These are phyloP conservation scores for Drosophila santomea DNA, from an alignment of 1,140 invertebrate genomes.

Conservation along the genomic window DNA sequence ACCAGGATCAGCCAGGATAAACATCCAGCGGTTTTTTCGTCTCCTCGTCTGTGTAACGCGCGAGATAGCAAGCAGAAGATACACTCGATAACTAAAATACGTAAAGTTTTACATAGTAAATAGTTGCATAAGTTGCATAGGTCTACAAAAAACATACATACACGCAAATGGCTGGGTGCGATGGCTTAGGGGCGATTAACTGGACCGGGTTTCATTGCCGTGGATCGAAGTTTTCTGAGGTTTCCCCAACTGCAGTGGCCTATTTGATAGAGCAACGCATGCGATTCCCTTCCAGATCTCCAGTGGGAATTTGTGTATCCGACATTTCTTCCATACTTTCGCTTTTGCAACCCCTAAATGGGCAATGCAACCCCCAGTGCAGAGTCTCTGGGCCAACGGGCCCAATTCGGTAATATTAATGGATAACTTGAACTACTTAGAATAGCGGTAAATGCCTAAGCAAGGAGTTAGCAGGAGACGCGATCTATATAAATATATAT, in stretches of 20 bases:
- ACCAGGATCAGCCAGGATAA: slow-evolving; percentile 43
- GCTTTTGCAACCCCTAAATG: slow-evolving; percentile 23
- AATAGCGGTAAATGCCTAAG: slow-evolving; percentile 70
- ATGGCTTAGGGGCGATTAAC: slow-evolving; percentile 13
- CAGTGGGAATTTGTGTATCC: slow-evolving; percentile 27
- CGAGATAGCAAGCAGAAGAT: slow-evolving; percentile 56
- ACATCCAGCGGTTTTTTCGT: slow-evolving; percentile 65
- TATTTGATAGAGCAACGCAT: slow-evolving; percentile 52
- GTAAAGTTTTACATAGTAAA: slow-evolving; percentile 84
- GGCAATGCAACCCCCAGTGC: slow-evolving; percentile 28
- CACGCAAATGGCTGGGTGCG: slow-evolving; percentile 32
- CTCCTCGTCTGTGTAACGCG: slow-evolving; percentile 48
- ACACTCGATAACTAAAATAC: slow-evolving; percentile 83
- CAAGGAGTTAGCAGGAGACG: slow-evolving; percentile 41
- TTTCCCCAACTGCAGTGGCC: slow-evolving; percentile 15
- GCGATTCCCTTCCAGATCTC: slow-evolving; percentile 17
- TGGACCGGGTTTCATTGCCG: slow-evolving; percentile 9
- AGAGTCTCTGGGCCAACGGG: slow-evolving; percentile 23
- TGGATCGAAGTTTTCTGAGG: slow-evolving; percentile 26
- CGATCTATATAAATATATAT: slow-evolving; percentile 33
- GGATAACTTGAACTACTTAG: slow-evolving; percentile 66
- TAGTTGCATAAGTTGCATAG: slow-evolving; percentile 76
- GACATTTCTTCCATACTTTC: slow-evolving; percentile 18
- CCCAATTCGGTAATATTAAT: slow-evolving; percentile 40
- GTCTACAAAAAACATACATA: slow-evolving; percentile 61